Conservation (phyloP, 1,140 invertebrate species). For the Kradibia gibbosae region DNA sequence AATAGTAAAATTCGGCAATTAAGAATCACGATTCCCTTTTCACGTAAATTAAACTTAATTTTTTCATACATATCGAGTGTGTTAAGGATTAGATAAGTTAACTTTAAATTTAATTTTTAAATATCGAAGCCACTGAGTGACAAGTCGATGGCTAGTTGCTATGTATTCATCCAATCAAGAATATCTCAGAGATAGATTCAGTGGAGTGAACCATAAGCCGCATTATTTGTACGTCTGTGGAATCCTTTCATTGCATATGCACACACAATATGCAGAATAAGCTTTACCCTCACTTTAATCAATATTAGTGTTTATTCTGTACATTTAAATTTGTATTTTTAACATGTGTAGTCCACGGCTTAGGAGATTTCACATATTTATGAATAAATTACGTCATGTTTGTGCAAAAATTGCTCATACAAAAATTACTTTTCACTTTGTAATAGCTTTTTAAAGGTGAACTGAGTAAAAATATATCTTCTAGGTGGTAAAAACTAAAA, state of each 20-base stretch:
- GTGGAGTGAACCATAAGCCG: slow-evolving; percentile 20
- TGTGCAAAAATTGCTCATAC: too few relatives aligned
- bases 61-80: too few relatives aligned
- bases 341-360: background rate
- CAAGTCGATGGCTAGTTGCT: slow-evolving; percentile 1
- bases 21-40: too few relatives aligned
- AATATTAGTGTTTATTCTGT: slow-evolving; percentile 8
- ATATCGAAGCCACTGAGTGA: background rate
- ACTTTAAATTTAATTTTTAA: slow-evolving; percentile 35
- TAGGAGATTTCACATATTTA: too few relatives aligned
- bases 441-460: too few relatives aligned
- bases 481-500: too few relatives aligned
- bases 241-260: background rate
- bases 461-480: too few relatives aligned
- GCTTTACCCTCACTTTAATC: background rate
- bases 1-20: too few relatives aligned
- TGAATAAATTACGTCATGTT: too few relatives aligned
- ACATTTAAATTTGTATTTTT: slow-evolving; percentile 3
- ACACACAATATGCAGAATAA: background rate
- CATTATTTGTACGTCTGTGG: slow-evolving; percentile 12
- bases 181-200: background rate
- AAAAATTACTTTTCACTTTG: too few relatives aligned
- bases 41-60: too few relatives aligned
- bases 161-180: background rate
- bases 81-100: too few relatives aligned